Evolutionary conservation across 92 coral and sea anemone genomes (phyloP), one percentile per base, ranked within the genome.

Genomic region (Micromussa lordhowensis): DNA sequence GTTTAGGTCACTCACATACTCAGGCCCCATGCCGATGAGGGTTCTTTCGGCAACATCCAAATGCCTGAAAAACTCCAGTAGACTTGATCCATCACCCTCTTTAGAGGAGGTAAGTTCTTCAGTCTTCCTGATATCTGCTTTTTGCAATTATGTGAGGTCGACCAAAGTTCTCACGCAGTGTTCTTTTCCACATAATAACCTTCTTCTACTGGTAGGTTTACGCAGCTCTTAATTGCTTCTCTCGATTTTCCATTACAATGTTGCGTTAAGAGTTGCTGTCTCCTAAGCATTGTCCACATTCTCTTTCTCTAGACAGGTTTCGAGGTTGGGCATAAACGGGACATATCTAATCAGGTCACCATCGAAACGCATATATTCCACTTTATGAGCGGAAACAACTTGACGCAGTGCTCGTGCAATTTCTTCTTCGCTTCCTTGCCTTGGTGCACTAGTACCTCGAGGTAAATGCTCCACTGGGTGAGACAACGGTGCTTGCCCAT

Each of bases 221-320:
- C 94, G 58, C 98, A 93, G 14, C 94, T 91, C 48, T 95, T 92
- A 31, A 91, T 89, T 2, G 95, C 94, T 16, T 88, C 95, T 9
- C 85, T 49, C 4, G 93, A 95, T 58, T 95, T 93, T 11, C 96
- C 96, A 17, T 53, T 53, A 74, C 98, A 95, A 75, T 95, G 94
- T 36, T 93, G 95, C 10, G 92, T 90, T 54, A 95, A 79, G 5
- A 86, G 80, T 58, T 89, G 94, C 24, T 93, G 78, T 22, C 82
- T 89, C 48, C 78, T 86, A n/a, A 0, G 86, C 75, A 53, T 68
- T 80, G 17, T 88, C 92, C 2, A 77, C 87, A 61, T 66, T 92
- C 0, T 53, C 68, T 54, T 77, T 90, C 80, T 59, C 77, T 38
- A 58, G 13, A 16, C 84, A 86, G 2, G 78, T 86, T 19, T 86